These are phyloP conservation scores for Saguinus oedipus DNA, from an alignment of 2,797 vertebrate genomes.

Conservation along the genomic window DNA sequence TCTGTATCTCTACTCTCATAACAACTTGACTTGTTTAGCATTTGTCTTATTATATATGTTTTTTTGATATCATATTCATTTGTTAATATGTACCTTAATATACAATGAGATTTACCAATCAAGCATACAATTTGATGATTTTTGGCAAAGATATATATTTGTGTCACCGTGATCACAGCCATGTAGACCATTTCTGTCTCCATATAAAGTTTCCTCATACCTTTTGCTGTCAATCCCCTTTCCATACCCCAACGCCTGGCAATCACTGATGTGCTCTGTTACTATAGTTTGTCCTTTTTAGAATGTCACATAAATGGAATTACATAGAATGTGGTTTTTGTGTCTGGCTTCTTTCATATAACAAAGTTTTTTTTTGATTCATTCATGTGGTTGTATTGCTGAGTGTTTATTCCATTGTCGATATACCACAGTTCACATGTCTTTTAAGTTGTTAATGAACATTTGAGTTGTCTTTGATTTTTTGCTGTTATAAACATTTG, in stretches of 20 bases:
- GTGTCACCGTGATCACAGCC: neutral
- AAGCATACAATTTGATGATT: neutral
- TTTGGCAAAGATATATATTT: neutral
- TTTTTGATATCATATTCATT: neutral
- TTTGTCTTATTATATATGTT: neutral
- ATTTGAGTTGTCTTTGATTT: neutral
- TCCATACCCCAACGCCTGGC: neutral
- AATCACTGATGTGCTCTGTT: neutral
- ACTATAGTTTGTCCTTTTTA: neutral
- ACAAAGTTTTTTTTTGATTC: neutral
- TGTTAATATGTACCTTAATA: neutral
- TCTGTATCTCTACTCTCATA: neutral
- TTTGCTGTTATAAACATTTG: neutral
- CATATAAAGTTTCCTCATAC: neutral
- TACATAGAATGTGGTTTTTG: neutral
- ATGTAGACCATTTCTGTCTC: neutral
- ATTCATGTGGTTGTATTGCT: neutral
- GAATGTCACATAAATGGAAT: neutral
- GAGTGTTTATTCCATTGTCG: neutral
- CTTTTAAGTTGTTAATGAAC: neutral
- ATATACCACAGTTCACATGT: neutral
- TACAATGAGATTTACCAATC: neutral
- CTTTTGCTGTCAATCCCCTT: neutral
- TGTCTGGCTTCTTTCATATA: neutral
- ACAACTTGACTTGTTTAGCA: neutral